phyloP scores from a whole-genome alignment of 2,888 invertebrate species.

The Lepas anatifera region DNA sequence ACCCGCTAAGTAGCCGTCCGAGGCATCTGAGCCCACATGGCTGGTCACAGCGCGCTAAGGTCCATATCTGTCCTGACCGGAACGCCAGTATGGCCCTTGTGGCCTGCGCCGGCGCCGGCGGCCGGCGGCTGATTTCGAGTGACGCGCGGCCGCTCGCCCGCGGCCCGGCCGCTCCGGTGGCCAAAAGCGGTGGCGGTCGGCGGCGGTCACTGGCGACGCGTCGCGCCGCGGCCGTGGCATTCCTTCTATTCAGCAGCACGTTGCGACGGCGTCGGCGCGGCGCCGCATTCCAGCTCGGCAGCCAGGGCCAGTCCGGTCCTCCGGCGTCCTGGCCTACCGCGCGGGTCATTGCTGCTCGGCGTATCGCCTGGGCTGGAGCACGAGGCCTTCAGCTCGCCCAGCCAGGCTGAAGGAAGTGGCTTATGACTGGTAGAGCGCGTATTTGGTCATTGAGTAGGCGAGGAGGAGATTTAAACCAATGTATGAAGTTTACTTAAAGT shows the following conservation, averaged over 20 bases:
- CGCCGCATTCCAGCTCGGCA: not conserved
- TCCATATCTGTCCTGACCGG: not conserved
- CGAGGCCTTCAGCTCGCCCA: no score
- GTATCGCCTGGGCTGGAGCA: no score
- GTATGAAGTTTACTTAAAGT: no score
- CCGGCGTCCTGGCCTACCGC: no score
- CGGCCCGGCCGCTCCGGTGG: not conserved
- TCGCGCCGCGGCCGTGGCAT: not conserved
- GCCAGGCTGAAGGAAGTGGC: no score
- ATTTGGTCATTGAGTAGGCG: no score
- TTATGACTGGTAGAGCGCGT: no score
- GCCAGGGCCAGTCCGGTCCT: not conserved
- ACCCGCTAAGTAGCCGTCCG: not conserved
- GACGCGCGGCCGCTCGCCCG: not conserved
- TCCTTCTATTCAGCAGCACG: slow-evolving; percentile 5
- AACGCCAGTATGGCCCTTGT: not conserved
- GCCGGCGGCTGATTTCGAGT: not conserved
- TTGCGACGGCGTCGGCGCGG: not conserved
- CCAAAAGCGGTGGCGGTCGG: not conserved
- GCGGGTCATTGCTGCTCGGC: no score
- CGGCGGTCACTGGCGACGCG: no score
- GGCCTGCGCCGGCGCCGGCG: not conserved
- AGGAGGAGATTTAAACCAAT: no score
- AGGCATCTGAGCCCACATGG: no score
- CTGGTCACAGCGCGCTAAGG: not conserved